Evolutionary conservation across 2,797 vertebrate species (phyloP), one percentile per base, ranked within the genome.

Genomic region (Varecia variegata): DNA sequence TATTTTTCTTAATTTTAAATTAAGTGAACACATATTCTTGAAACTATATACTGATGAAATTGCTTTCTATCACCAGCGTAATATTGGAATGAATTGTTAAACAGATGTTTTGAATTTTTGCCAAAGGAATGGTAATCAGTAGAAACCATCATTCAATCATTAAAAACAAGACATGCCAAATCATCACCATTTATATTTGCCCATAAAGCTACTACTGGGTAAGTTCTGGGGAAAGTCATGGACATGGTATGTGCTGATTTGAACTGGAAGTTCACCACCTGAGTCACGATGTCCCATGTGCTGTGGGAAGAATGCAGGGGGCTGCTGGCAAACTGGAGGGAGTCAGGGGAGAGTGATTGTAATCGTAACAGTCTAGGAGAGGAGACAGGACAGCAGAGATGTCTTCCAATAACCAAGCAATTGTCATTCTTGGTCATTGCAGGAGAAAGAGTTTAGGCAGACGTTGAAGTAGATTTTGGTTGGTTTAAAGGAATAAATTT

Each of bases 141-240:
- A n/a, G 47, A 87, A 84, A 7, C 5, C 5, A 88, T 58, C 4
- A 52, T 68, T 81, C 62, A 74, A 45, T 76, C 17, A 23, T 88
- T 88, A 84, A 88, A 87, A 67, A n/a, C 54, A 77, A 86, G 74
- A 93, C 43, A 70, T 80, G 21, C 7, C 93, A 87, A 73, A 82
- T 83, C 50, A 40, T 65, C 38, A 68, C 32, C 56, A 40, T 60
- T 87, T 60, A 32, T 65, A 17, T 92, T 58, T 65, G 38, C 27
- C 73, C 65, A 52, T 83, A 65, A 96, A 88, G 23, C 45, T 25
- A 43, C 13, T 43, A 43, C 13, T 43, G 62, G 14, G n/a, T 54
- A 40, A 21, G 0, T 91, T 68, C 77, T 84, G 62, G 35, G 20
- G 7, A 58, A 71, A 43, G 73, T 58, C 27, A 50, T 17, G 3